phyloP scores from a whole-genome alignment of 2,888 invertebrate species.

The Flexamia atlantica region DNA sequence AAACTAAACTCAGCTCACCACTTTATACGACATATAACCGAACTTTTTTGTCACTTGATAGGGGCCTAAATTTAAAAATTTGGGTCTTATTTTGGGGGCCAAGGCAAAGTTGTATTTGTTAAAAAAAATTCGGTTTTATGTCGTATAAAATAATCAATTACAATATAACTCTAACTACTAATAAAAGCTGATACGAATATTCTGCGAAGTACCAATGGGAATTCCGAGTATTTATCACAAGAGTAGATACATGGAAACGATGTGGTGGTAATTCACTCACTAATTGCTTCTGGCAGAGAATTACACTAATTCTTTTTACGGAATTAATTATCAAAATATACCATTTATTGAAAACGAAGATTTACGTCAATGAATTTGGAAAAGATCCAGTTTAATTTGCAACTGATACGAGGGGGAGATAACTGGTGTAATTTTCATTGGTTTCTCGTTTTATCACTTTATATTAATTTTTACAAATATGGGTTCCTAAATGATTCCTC shows the following conservation, averaged over 20 bases:
- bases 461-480: too few relatives aligned
- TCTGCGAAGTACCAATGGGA: constrained; percentile 12
- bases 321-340: constrained; percentile 21
- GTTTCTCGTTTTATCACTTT: neutral
- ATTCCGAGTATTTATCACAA: constrained; percentile 23
- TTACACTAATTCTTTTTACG: neutral
- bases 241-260: constrained; percentile 34
- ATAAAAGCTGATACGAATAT: neutral
- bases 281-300: constrained; percentile 16
- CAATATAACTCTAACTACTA: too few relatives aligned
- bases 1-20: too few relatives aligned
- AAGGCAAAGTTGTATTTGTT: too few relatives aligned
- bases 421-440: neutral
- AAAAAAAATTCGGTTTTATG: too few relatives aligned
- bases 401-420: neutral
- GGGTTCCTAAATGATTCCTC: too few relatives aligned
- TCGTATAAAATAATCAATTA: too few relatives aligned
- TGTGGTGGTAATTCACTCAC: constrained; percentile 22
- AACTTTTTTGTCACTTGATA: too few relatives aligned
- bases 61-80: too few relatives aligned
- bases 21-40: too few relatives aligned
- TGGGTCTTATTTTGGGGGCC: too few relatives aligned
- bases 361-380: neutral
- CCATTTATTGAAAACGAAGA: constrained; percentile 7
- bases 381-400: neutral